Evolutionary conservation across 2,888 invertebrate species (phyloP).

Genomic region (Elysia crispata): DNA sequence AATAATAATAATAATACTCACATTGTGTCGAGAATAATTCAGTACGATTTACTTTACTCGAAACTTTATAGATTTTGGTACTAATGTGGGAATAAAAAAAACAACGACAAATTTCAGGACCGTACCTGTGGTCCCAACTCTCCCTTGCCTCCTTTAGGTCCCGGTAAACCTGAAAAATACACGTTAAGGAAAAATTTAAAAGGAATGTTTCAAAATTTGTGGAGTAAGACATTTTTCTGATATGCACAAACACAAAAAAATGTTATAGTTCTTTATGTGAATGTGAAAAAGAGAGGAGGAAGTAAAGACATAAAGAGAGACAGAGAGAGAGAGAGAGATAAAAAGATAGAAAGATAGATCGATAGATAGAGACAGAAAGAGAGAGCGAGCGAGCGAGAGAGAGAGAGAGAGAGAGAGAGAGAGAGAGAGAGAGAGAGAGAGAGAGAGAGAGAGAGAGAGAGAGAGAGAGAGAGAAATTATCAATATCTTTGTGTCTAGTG

Average conservation of each 20-base stretch:
- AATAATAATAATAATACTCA: too few species aligned
- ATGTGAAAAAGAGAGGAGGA: neutral
- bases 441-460: neutral
- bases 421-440: constrained; percentile 21
- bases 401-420: neutral
- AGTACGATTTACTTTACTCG: too few species aligned
- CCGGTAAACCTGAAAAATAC: constrained; percentile 45
- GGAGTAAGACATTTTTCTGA: neutral
- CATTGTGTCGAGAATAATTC: too few species aligned
- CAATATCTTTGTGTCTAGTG: too few species aligned
- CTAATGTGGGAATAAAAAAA: too few species aligned
- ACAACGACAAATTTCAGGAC: too few species aligned
- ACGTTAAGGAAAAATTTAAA: constrained; percentile 29
- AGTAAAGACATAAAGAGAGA: neutral
- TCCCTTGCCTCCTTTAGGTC: constrained; percentile 55
- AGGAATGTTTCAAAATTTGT: too few species aligned
- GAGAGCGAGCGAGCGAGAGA: neutral
- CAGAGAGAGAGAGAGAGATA: constrained; percentile 1
- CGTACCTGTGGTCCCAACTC: constrained; percentile 55
- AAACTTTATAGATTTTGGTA: too few species aligned
- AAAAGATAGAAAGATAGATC: neutral
- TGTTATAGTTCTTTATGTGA: neutral
- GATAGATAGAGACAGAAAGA: too few species aligned
- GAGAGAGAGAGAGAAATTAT: neutral
- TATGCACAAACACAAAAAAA: neutral